Evolutionary conservation across 2,888 invertebrate species (phyloP).

Genomic region (Eumerus sabulonum): DNA sequence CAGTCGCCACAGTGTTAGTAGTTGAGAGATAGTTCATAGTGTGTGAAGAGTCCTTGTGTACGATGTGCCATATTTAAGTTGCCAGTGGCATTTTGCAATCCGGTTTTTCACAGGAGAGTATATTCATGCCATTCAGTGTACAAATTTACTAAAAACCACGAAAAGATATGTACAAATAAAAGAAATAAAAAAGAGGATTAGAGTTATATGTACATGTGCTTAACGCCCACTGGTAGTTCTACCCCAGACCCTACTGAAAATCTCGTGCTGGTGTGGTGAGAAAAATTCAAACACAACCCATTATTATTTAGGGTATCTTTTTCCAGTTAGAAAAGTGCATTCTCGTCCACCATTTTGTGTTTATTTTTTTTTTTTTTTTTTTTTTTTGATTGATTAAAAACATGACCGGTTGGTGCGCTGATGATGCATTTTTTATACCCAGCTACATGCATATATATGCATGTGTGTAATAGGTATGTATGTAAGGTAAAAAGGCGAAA

Average conservation of each 20-base stretch:
- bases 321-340: slow-evolving; percentile 17
- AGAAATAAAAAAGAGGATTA: slow-evolving; percentile 20
- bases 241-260: no score
- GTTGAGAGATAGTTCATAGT: no score
- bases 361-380: slow-evolving; percentile 72
- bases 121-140: no score
- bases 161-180: background rate
- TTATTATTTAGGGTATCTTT: background rate
- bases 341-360: slow-evolving; percentile 76
- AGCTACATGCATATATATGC: background rate
- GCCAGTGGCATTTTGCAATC: slow-evolving; percentile 25
- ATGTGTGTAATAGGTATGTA: no score
- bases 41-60: slow-evolving; percentile 19
- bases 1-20: no score
- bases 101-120: no score
- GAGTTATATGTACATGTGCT: slow-evolving; percentile 8
- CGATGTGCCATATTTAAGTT: slow-evolving; percentile 8
- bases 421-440: slow-evolving; percentile 62
- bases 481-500: slow-evolving; percentile 9
- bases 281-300: background rate
- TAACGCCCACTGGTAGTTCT: background rate
- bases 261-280: slow-evolving; percentile 38
- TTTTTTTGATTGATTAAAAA: slow-evolving; percentile 69
- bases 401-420: slow-evolving; percentile 69
- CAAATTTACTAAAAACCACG: background rate